Evolutionary conservation across 2,113 vertebrate genomes (phyloP).

Genomic region (Planiliza haematocheilus): DNA sequence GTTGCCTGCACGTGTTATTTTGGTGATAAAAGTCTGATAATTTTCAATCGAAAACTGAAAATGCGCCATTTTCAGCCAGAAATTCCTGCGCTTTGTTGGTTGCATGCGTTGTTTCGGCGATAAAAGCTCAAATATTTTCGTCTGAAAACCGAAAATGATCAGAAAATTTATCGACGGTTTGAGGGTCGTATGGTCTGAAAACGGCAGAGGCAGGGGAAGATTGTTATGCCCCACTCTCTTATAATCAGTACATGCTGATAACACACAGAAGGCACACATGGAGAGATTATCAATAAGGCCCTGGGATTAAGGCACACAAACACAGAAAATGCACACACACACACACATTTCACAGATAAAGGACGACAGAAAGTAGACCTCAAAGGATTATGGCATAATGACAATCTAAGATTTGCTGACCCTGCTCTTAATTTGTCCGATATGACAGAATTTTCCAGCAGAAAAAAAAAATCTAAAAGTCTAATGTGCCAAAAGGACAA

Average conservation of each 20-base stretch:
- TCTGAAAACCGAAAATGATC: too few species aligned
- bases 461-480: conserved; percentile 6
- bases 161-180: too few species aligned
- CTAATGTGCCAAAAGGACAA: not conserved
- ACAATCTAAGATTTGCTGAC: not conserved
- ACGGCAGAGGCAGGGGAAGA: not conserved
- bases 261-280: conserved; percentile 31
- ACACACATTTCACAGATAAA: conserved; percentile 30
- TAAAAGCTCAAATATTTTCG: too few species aligned
- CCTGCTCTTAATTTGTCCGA: not conserved
- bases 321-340: too few species aligned
- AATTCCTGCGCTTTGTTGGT: too few species aligned
- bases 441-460: conserved; percentile 12
- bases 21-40: too few species aligned
- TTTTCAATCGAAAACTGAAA: too few species aligned
- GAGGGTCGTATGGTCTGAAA: not conserved
- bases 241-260: conserved; percentile 14
- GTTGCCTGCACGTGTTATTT: too few species aligned
- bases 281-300: conserved; percentile 32
- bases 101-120: too few species aligned
- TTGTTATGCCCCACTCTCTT: not conserved
- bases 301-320: conserved; percentile 48
- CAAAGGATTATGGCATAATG: conserved; percentile 28
- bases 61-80: too few species aligned
- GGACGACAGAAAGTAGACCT: conserved; percentile 22